A percentile compares a stretch with the other conserved stretches of the same genome.
phyloP scores from a whole-genome alignment of 2,888 invertebrate genomes.

The Eudemis profundana region DNA sequence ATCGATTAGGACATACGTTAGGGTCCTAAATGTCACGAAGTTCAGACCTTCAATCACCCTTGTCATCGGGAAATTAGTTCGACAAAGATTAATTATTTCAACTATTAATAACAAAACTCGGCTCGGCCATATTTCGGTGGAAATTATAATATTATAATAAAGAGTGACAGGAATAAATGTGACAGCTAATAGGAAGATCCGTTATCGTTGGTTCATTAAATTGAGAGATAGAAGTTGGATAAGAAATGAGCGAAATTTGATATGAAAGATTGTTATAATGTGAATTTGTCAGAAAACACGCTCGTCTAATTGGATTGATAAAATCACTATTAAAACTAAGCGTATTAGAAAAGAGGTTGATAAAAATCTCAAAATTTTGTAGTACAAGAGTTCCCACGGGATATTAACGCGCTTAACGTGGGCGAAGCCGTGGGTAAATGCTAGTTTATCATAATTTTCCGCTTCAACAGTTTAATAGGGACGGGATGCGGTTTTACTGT shows the following conservation, averaged over 20 bases:
- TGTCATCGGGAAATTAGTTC: background rate
- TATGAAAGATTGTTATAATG: constrained; percentile 5
- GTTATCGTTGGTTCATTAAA: background rate
- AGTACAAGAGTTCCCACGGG: too few relatives aligned
- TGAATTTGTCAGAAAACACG: background rate
- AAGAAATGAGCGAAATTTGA: constrained; percentile 6
- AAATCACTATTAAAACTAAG: background rate
- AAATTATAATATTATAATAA: background rate
- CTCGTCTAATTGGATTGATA: background rate
- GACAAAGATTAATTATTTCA: background rate
- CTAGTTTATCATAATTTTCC: constrained; percentile 10
- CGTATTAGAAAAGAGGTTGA: background rate
- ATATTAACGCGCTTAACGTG: too few relatives aligned
- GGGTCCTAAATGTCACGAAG: background rate
- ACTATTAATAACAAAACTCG: constrained; percentile 4
- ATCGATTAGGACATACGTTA: background rate
- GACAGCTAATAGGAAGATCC: background rate
- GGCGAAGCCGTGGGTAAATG: background rate
- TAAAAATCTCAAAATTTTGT: too few relatives aligned
- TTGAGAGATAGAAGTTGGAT: constrained; percentile 13
- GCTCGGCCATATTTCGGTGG: background rate
- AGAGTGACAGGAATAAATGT: constrained; percentile 6
- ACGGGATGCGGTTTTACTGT: constrained; percentile 7
- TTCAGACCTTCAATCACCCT: background rate
- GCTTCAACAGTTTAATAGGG: background rate